Evolutionary conservation across 2,797 vertebrate genomes (phyloP), one percentile per base, ranked within the genome.

Genomic region (Peromyscus nudipes): DNA sequence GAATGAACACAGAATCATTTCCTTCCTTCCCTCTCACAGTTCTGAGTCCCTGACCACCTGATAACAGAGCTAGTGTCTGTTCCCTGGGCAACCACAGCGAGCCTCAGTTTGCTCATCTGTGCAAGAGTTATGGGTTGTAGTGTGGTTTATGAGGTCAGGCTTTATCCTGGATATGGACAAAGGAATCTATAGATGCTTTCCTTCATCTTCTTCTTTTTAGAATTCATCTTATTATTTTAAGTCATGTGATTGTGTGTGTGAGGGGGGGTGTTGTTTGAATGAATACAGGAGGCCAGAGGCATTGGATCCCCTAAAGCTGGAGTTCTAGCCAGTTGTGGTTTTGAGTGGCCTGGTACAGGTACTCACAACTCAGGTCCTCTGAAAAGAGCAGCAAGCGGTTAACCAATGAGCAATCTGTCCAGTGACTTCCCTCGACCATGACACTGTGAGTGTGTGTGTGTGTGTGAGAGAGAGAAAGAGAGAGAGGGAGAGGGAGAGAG

Each of bases 71-170:
- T 82, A 85, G 17, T 52, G 75, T 92, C 93, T 40, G 80, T 92
- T 94, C 81, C 49, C 55, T 88, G 34, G 27, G 3, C 86, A 80
- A 67, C n/a, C 57, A 79, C 80, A 71, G 4, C 49, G 3, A 55
- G 31, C 79, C 77, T 96, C 77, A 76, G 46, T 91, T 92, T 97
- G 34, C 65, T 62, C 76, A 94, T 76, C 75, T 95, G 27, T 90
- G 77, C 67, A 62, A 82, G n/a, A 92, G 16, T 82, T 93, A 87
- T 19, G 10, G 57, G 10, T 71, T 91, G 60, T 46, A 6, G 79
- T 52, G 16, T 81, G 3, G 89, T n/a, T 95, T 77, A 84, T 4
- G 93, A 16, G 43, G 40, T 92, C 52, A 80, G 57, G 17, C 12
- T 96, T 37, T 95, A 79, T 71, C 49, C 84, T 90, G 29, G 62